Conservation (phyloP, 2,113 vertebrate genomes). For the Melanotaenia duboulayi region DNA sequence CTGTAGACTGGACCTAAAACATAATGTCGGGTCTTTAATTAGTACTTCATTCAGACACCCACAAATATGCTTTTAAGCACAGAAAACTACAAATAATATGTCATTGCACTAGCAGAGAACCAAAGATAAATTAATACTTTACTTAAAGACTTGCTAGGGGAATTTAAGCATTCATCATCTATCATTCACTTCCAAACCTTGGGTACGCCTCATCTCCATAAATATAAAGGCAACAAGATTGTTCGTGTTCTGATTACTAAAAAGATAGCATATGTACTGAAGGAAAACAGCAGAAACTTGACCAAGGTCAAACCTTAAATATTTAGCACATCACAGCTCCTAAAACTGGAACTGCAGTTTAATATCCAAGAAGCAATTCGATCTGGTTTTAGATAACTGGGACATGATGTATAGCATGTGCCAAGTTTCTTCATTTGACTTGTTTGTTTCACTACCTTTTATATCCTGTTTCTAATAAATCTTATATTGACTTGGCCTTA, state of each 20-base stretch:
- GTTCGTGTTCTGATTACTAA: constrained; percentile 47
- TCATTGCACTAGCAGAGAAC: constrained; percentile 35
- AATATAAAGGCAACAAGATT: constrained; percentile 49
- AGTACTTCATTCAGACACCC: too few relatives aligned
- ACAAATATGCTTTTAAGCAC: too few relatives aligned
- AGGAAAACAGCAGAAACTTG: constrained; percentile 42
- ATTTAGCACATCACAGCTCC: not conserved
- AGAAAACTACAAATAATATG: constrained; percentile 13
- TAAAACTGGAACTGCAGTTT: constrained; percentile 26
- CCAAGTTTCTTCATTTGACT: constrained; percentile 33
- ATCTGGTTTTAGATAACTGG: constrained; percentile 38
- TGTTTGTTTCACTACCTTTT: constrained; percentile 39
- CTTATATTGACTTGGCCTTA: constrained; percentile 61
- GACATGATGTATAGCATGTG: constrained; percentile 60
- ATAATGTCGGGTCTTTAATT: too few relatives aligned
- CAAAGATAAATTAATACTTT: constrained; percentile 13
- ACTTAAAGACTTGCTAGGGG: constrained; percentile 1
- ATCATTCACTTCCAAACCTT: constrained; percentile 15
- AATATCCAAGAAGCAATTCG: constrained; percentile 40
- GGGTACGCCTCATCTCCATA: constrained; percentile 31
- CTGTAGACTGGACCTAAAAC: too few relatives aligned
- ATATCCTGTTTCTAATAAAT: constrained; percentile 57
- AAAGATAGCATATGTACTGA: constrained; percentile 63
- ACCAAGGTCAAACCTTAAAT: constrained; percentile 65
- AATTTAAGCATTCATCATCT: constrained; percentile 60